phyloP scores from a whole-genome alignment of 1,140 invertebrate genomes.

The Glossosoma conforme region DNA sequence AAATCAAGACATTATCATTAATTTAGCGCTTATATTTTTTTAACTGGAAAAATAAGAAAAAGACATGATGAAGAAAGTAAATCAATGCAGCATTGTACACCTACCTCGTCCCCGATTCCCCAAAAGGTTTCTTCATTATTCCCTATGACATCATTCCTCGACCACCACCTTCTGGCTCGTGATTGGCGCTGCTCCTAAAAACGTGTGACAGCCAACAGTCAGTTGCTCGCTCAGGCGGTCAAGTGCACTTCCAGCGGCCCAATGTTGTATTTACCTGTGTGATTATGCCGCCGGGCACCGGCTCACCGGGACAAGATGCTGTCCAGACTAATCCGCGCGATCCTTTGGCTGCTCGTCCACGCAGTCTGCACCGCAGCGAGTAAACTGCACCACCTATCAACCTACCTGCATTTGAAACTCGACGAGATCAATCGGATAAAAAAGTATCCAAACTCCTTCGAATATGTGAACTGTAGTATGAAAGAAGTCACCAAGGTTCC shows the following conservation, averaged over 20 bases:
- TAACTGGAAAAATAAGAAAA: too few relatives aligned
- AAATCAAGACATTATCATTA: too few relatives aligned
- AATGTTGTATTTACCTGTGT: conserved; percentile 12
- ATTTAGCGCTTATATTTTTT: too few relatives aligned
- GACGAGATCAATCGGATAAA: conserved; percentile 14
- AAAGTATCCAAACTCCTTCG: conserved; percentile 4
- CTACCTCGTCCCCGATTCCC: too few relatives aligned
- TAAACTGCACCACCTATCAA: conserved; percentile 8
- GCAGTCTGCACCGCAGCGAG: conserved; percentile 12
- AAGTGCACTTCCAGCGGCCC: not conserved
- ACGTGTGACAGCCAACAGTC: conserved; percentile 20
- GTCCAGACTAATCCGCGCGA: conserved; percentile 13
- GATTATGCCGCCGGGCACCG: conserved; percentile 2
- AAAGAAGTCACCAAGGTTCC: conserved; percentile 22
- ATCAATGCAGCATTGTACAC: too few relatives aligned
- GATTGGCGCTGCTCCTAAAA: conserved; percentile 12
- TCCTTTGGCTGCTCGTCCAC: conserved; percentile 20
- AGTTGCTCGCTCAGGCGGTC: conserved; percentile 7
- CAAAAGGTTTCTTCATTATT: too few relatives aligned
- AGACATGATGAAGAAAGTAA: too few relatives aligned
- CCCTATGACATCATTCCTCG: too few relatives aligned
- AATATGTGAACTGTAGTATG: conserved; percentile 12
- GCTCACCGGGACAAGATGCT: conserved; percentile 18
- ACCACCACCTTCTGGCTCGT: conserved; percentile 18
- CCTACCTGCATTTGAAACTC: conserved; percentile 17